These are phyloP conservation scores for Hyalella azteca DNA, from an alignment of 2,888 invertebrate genomes.

Conservation along the genomic window DNA sequence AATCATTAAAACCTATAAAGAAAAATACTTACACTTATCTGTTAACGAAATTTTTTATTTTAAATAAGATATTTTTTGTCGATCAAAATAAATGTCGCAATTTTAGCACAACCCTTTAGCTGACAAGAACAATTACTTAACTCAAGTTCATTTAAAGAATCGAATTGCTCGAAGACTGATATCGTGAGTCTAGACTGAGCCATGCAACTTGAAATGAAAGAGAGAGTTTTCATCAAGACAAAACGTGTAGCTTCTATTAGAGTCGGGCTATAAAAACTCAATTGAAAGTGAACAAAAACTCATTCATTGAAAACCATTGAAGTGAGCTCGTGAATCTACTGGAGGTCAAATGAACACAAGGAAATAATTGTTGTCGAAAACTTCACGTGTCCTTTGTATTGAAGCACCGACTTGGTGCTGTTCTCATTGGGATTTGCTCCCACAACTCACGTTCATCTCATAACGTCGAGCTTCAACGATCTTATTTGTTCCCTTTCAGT, in stretches of 20 bases:
- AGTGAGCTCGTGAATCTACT: background rate
- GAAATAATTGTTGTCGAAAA: slow-evolving; percentile 19
- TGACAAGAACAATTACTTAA: background rate
- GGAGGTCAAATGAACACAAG: background rate
- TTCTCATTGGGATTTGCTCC: background rate
- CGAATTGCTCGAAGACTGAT: background rate
- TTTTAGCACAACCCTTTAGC: too few species aligned
- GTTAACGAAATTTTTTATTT: too few species aligned
- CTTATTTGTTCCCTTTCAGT: slow-evolving; percentile 25
- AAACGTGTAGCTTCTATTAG: background rate
- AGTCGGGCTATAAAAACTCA: background rate
- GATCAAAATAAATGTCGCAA: too few species aligned
- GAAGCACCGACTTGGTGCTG: background rate
- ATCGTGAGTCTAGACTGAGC: background rate
- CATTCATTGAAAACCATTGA: slow-evolving; percentile 16
- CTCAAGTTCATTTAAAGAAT: too few species aligned
- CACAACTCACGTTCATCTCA: background rate
- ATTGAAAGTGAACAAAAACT: slow-evolving; percentile 13
- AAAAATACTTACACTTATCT: too few species aligned
- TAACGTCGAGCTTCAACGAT: background rate
- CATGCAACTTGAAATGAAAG: background rate
- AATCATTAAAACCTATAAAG: too few species aligned
- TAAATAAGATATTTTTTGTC: too few species aligned
- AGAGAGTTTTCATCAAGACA: slow-evolving; percentile 5
- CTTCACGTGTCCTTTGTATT: background rate